Percentiles rank a stretch among this genome's conserved stretches.
phyloP scores from a whole-genome alignment of 35 echinoderm and acorn worm genomes.

The Acanthaster planci region DNA sequence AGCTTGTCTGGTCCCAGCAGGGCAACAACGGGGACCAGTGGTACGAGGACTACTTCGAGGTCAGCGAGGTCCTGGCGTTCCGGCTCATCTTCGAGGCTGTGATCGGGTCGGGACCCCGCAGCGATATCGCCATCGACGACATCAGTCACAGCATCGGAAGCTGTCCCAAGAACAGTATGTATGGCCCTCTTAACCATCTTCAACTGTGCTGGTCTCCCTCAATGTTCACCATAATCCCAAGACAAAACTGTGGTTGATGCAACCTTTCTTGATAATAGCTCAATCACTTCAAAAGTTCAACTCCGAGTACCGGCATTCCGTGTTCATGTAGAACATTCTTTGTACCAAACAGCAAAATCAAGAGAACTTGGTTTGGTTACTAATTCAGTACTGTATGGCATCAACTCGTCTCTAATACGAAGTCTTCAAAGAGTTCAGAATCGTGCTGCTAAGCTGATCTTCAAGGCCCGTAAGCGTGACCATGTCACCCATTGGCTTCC shows the following conservation, averaged over 20 bases:
- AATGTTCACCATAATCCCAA: too few relatives aligned
- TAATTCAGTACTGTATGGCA: conserved; percentile 10
- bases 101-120: conserved; percentile 3
- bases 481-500: too few relatives aligned
- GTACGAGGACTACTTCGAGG: conserved; percentile 27
- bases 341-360: too few relatives aligned
- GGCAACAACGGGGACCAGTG: conserved; percentile 32
- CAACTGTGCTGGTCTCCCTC: too few relatives aligned
- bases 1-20: not conserved
- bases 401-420: conserved; percentile 13
- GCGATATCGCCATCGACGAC: conserved; percentile 48
- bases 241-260: too few relatives aligned
- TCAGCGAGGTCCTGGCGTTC: not conserved
- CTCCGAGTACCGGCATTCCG: too few relatives aligned
- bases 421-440: conserved; percentile 52
- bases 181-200: too few relatives aligned
- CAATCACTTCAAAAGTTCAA: too few relatives aligned
- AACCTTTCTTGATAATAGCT: too few relatives aligned
- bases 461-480: not conserved
- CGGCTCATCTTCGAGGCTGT: conserved; percentile 17
- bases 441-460: conserved; percentile 46
- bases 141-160: not conserved
- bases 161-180: not conserved
- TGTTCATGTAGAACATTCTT: too few relatives aligned
- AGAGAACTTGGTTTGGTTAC: too few relatives aligned